Evolutionary conservation across 2,113 vertebrate genomes (phyloP).

Genomic region (Fregetta grallaria): DNA sequence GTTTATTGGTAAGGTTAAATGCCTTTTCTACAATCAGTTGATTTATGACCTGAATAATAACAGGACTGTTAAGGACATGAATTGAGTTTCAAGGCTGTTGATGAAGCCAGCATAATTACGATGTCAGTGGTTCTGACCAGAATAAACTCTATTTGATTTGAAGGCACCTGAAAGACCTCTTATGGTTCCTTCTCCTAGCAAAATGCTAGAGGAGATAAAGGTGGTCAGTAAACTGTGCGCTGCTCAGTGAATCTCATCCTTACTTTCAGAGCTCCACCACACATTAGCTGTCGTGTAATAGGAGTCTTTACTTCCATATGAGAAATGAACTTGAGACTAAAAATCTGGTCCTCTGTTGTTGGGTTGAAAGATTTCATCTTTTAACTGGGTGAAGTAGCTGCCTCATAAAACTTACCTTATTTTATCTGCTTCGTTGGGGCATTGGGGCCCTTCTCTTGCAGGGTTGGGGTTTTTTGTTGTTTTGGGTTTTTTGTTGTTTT

Average conservation of each 20-base stretch:
- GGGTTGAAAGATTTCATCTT: not conserved
- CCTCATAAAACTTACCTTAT: not conserved
- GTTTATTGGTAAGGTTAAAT: conserved; percentile 87
- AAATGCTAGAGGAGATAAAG: not conserved
- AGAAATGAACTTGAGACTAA: not conserved
- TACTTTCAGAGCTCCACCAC: not conserved
- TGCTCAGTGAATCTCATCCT: not conserved
- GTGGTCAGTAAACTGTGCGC: not conserved
- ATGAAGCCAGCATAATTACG: not conserved
- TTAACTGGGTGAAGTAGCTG: not conserved
- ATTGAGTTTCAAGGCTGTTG: not conserved
- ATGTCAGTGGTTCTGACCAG: not conserved
- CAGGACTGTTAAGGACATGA: not conserved
- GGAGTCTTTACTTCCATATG: not conserved
- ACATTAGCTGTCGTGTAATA: not conserved
- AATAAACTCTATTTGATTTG: not conserved
- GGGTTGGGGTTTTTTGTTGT: not conserved
- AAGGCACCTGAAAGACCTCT: not conserved
- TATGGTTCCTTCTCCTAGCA: not conserved
- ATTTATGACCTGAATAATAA: not conserved
- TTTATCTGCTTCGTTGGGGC: not conserved
- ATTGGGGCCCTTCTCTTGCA: not conserved
- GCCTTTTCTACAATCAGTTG: not conserved
- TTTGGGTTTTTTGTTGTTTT: not conserved
- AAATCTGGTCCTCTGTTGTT: not conserved